Evolutionary conservation across 2,888 invertebrate species (phyloP).

Genomic region (Endomychus coccineus): DNA sequence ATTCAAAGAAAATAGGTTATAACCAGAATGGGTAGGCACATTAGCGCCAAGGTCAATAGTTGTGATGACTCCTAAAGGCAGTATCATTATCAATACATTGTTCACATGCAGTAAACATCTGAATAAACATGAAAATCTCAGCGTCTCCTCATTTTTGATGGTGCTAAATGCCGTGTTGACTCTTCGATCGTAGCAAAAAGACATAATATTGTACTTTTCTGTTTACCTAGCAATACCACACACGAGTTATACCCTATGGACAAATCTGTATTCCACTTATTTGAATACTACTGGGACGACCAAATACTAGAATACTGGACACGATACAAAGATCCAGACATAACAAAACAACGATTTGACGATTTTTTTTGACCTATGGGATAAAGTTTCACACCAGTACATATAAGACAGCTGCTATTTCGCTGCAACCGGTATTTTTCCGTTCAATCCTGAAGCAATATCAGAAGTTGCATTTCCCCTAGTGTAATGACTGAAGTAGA

Average conservation of each 20-base stretch:
- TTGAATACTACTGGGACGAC: too few species aligned
- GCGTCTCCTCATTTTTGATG: conserved; percentile 30
- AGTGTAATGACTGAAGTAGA: too few species aligned
- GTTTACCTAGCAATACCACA: conserved; percentile 36
- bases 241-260: conserved; percentile 36
- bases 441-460: conserved; percentile 26
- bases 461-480: conserved; percentile 20
- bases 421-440: conserved; percentile 27
- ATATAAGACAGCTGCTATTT: conserved; percentile 25
- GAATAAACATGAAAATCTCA: conserved; percentile 23
- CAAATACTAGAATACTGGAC: too few species aligned
- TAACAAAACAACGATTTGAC: too few species aligned
- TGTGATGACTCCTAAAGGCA: conserved; percentile 27
- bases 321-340: too few species aligned
- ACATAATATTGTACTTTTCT: conserved; percentile 29
- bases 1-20: conserved; percentile 22
- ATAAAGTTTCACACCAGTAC: conserved; percentile 28
- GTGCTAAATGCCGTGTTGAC: conserved; percentile 29
- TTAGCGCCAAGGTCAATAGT: conserved; percentile 25
- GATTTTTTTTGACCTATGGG: too few species aligned
- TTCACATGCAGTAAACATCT: conserved; percentile 29
- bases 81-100: conserved; percentile 28
- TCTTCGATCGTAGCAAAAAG: conserved; percentile 31
- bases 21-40: conserved; percentile 22
- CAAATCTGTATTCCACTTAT: too few species aligned